Evolutionary conservation across 1,140 invertebrate species (phyloP).

Genomic region (Drosophila sturtevanti): DNA sequence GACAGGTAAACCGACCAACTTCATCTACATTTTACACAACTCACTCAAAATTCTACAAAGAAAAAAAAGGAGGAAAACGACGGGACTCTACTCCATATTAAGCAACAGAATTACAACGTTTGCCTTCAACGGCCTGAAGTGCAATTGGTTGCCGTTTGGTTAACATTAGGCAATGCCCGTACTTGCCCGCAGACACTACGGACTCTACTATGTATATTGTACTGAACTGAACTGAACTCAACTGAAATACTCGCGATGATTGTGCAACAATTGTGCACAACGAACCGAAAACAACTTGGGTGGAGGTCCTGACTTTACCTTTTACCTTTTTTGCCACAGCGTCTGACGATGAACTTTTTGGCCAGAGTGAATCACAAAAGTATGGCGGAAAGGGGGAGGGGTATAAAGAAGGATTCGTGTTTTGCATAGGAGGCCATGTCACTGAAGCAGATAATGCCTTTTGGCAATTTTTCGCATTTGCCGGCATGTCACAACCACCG

Average conservation of each 20-base stretch:
- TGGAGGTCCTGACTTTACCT: conserved; percentile 48
- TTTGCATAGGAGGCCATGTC: conserved; percentile 13
- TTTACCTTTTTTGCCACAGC: conserved; percentile 14
- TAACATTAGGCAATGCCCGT: conserved; percentile 40
- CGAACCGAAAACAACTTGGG: conserved; percentile 38
- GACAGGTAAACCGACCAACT: background rate
- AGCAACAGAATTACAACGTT: conserved; percentile 42
- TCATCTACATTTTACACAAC: background rate
- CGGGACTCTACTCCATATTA: conserved; percentile 33
- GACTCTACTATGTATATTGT: background rate
- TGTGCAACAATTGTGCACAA: conserved; percentile 65
- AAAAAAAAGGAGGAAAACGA: background rate
- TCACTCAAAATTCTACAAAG: background rate
- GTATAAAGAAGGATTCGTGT: conserved; percentile 5
- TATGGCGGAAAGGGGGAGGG: background rate
- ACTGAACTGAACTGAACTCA: conserved; percentile 6
- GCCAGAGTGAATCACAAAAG: conserved; percentile 3
- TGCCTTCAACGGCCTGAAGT: conserved; percentile 5
- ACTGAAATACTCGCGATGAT: conserved; percentile 38
- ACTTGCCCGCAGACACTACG: conserved; percentile 21
- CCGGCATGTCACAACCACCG: conserved; percentile 56
- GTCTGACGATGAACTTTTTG: conserved; percentile 52
- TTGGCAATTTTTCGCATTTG: conserved; percentile 71
- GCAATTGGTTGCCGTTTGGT: conserved; percentile 21
- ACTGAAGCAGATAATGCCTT: conserved; percentile 45